phyloP scores from a whole-genome alignment of 2,888 invertebrate genomes.

The Eulithis testata region DNA sequence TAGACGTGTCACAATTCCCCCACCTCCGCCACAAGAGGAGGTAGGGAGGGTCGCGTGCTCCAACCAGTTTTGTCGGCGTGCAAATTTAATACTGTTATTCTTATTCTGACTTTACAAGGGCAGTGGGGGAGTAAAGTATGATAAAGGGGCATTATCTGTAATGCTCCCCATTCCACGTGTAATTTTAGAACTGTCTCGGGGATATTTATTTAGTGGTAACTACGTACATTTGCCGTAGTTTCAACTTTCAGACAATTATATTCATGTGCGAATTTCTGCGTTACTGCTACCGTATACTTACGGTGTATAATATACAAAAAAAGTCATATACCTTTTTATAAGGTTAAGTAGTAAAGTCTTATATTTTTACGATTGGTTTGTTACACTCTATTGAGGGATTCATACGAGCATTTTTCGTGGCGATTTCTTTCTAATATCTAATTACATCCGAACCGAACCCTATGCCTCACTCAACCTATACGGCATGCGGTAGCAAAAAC shows the following conservation, averaged over 20 bases:
- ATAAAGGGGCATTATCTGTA: constrained; percentile 57
- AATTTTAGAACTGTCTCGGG: constrained; percentile 24
- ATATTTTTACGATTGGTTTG: too few species aligned
- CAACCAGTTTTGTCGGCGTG: constrained; percentile 68
- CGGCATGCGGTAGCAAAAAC: too few species aligned
- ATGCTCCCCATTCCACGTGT: constrained; percentile 37
- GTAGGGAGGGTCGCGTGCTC: constrained; percentile 51
- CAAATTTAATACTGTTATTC: constrained; percentile 81
- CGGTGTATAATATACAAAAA: too few species aligned
- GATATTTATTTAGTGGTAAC: constrained; percentile 14
- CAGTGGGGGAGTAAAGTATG: constrained; percentile 73
- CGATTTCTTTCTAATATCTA: too few species aligned
- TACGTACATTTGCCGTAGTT: neutral
- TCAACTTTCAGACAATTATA: neutral
- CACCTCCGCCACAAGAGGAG: constrained; percentile 31
- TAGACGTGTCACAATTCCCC: constrained; percentile 59
- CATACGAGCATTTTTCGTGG: too few species aligned
- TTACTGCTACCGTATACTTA: too few species aligned
- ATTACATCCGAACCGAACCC: too few species aligned
- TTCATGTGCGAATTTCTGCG: neutral
- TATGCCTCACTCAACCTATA: too few species aligned
- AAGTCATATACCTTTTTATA: too few species aligned
- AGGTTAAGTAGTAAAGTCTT: too few species aligned
- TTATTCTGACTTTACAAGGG: constrained; percentile 79
- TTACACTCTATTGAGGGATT: too few species aligned